Base-by-base conservation (phyloP, 2,113 vertebrate genomes). In the Malurus elegans region DNA sequence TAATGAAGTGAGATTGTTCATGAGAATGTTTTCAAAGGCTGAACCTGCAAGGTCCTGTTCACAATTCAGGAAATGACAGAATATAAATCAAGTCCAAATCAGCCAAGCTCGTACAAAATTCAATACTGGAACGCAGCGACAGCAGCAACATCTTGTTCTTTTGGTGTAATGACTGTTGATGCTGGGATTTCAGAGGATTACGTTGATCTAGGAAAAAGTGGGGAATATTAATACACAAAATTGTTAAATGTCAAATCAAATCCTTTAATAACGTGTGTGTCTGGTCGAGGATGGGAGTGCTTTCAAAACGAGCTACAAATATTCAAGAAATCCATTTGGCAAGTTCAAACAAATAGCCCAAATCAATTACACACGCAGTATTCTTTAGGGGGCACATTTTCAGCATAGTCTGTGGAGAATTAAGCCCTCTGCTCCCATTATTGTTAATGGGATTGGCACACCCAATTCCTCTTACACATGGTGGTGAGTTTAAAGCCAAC, bases 141-240 rank as follows among this genome's bases (percentile, higher is more conserved):
- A 97, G 88, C 92, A 96, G 97, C 97, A 97, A 92, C 94, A 92
- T 97, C 96, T 97, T 98, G 96, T 97, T 98, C 97, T 97, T 96
- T 88, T 45, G 92, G 96, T 96, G 95, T 97, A 97, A 98, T 97
- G 96, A 95, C 95, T 98, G 97, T 92, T 97, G 97, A 96, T 98
- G 97, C 94, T 96, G 57, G 97, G 97, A 97, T 98, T 98, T 98
- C 96, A 95, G 89, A 6, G 97, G 96, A 97, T 98, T 97, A 97
- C 86, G 95, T 94, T 8, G 44, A 97, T 98, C 97, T 98, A 97
- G 96, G 95, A 92, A 96, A 97, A 97, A 97, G 96, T 97, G 75
- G 90, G 85, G 92, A 97, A 98, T 98, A 98, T 98, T 98, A 98
- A 98, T 97, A 97, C 94, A 98, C 94, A 97, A 96, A 98, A 98